A percentile compares a stretch with the other conserved stretches of the same genome.
Evolutionary conservation across 2,797 vertebrate species (phyloP).

Genomic region (Sebastes wilsoni): DNA sequence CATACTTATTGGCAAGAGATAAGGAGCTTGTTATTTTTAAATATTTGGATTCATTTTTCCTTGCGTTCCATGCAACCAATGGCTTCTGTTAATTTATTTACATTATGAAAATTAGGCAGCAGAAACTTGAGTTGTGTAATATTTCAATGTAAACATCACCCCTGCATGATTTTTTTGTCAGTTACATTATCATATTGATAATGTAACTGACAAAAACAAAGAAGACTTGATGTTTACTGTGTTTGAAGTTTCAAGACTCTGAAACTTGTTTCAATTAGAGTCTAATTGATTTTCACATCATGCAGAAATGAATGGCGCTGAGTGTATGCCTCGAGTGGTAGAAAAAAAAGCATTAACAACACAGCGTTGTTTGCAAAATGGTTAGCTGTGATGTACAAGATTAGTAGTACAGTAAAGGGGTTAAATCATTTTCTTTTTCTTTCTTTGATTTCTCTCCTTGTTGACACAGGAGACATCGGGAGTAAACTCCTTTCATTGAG

Average conservation of each 20-base stretch:
- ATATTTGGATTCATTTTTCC: background rate
- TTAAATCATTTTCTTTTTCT: background rate
- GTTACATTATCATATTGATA: background rate
- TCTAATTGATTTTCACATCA: slow-evolving; percentile 5
- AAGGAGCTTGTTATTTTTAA: too few species aligned
- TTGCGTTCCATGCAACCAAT: background rate
- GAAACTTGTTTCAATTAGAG: background rate
- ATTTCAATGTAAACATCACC: background rate
- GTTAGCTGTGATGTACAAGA: background rate
- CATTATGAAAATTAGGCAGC: background rate
- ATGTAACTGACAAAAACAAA: background rate
- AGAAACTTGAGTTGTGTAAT: background rate
- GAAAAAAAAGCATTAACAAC: background rate
- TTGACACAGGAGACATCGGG: slow-evolving; percentile 15
- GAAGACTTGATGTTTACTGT: background rate
- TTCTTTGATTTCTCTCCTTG: slow-evolving; percentile 2
- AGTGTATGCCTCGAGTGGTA: background rate
- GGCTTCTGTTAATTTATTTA: background rate
- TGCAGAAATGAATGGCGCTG: background rate
- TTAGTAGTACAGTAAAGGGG: background rate
- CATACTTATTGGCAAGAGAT: too few species aligned
- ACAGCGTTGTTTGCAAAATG: background rate
- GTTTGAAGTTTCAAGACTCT: background rate
- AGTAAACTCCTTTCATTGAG: slow-evolving; percentile 2
- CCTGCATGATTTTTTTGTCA: background rate